These are phyloP conservation scores for Leptinotarsa defecta DNA, from an alignment of 1,140 invertebrate genomes.

Conservation along the genomic window DNA sequence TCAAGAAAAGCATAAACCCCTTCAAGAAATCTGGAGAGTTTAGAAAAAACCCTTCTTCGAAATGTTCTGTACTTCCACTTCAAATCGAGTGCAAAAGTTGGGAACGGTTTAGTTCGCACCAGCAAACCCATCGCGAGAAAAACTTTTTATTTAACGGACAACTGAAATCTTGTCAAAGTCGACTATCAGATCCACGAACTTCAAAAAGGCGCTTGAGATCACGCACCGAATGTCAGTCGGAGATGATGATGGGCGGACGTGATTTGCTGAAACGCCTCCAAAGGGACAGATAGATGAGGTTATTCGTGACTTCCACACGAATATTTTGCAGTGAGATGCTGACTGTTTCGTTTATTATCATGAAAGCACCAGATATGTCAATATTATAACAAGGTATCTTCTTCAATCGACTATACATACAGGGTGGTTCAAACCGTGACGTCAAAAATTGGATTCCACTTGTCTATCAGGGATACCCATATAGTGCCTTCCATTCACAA, in stretches of 20 bases:
- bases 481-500: no score
- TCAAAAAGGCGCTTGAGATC: neutral
- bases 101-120: no score
- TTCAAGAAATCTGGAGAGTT: no score
- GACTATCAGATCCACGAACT: neutral
- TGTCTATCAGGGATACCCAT: no score
- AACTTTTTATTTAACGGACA: neutral
- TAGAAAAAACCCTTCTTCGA: no score
- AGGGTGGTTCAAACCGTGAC: no score
- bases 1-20: no score
- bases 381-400: neutral
- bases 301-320: neutral
- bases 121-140: neutral
- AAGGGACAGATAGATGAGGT: neutral
- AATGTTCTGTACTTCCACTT: no score
- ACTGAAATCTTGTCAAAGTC: neutral
- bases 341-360: neutral
- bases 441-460: no score
- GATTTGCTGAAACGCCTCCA: neutral
- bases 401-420: no score
- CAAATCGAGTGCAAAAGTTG: no score
- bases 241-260: neutral
- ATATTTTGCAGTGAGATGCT: neutral
- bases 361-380: neutral
- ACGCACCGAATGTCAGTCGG: neutral